Evolutionary conservation across 2,888 invertebrate species (phyloP).

Genomic region (Troglohyphantes excavatus): DNA sequence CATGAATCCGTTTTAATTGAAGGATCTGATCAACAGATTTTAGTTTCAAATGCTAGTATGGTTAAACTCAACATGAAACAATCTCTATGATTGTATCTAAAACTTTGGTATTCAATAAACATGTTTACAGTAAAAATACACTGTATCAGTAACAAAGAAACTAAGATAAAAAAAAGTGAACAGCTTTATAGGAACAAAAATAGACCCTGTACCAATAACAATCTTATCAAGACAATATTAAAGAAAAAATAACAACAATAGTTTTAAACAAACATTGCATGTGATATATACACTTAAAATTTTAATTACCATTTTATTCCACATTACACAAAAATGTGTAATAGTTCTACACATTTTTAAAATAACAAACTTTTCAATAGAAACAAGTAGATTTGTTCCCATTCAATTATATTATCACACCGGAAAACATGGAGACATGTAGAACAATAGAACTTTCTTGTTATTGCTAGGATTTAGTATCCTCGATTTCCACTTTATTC

Average conservation of each 20-base stretch:
- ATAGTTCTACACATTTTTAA: not conserved
- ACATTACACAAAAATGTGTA: not conserved
- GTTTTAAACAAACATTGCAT: not conserved
- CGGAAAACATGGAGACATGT: not conserved
- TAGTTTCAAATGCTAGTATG: not conserved
- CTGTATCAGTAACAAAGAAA: not conserved
- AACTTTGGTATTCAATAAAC: not conserved
- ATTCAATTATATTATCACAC: constrained; percentile 1
- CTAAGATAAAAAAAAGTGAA: not conserved
- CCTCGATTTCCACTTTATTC: not conserved
- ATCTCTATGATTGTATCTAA: not conserved
- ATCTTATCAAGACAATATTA: not conserved
- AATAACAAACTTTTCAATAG: not conserved
- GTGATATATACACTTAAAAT: not conserved
- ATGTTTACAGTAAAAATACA: not conserved
- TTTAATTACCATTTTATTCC: not conserved
- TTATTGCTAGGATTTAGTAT: not conserved
- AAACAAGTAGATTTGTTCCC: constrained; percentile 4
- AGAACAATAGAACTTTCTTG: not conserved
- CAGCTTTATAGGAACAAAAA: constrained; percentile 1
- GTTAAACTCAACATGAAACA: not conserved
- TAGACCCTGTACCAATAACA: not conserved
- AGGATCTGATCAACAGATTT: no score
- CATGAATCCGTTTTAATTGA: no score
- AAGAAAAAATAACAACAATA: not conserved